Evolutionary conservation across 2,797 vertebrate species (phyloP), one percentile per base, ranked within the genome.

Genomic region (Lates japonicus): DNA sequence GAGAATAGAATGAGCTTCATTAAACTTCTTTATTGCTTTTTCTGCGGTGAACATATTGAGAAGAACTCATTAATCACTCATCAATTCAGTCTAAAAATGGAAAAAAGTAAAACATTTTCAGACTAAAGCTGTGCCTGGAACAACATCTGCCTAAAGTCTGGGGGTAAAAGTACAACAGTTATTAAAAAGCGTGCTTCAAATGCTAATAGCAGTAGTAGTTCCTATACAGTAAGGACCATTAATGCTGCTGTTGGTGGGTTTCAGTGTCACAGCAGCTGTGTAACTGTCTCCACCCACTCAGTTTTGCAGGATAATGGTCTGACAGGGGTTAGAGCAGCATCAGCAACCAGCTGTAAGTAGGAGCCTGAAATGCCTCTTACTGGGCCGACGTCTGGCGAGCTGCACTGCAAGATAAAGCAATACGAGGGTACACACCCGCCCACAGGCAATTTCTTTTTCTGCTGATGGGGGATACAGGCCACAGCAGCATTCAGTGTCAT

Each of bases 371-470:
- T 51, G 51, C 17, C 31, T 66, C 74, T 55, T 59, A 59, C 33
- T 33, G 54, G 76, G 35, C 31, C 5, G 22, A n/a, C 5, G 57
- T 35, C 33, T 41, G 60, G 13, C 3, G 37, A 60, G 68, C 83
- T 79, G 77, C 71, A 16, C 2, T 10, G 62, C 8, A 4, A 77
- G 84, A 88, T 83, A 80, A 85, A 75, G 80, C 13, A 22, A 25
- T 2, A n/a, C 17, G 16, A 78, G 54, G 61, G 25, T 9, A 3
- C 35, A 22, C 41, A 17, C n/a, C 48, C 44, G 16, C 78, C 80
- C 78, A 71, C 78, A 20, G 63, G 19, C 71, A 62, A 70, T 83
- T 83, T 77, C 0, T 66, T 31, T 85, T 82, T 76, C 70, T 81
- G 80, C 80, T 83, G 78, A 81, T 78, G 63, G 64, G 7, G 41